A percentile compares a stretch with the other conserved stretches of the same genome.
Evolutionary conservation across 2,888 invertebrate species (phyloP).

Genomic region (Dasypolia templi): DNA sequence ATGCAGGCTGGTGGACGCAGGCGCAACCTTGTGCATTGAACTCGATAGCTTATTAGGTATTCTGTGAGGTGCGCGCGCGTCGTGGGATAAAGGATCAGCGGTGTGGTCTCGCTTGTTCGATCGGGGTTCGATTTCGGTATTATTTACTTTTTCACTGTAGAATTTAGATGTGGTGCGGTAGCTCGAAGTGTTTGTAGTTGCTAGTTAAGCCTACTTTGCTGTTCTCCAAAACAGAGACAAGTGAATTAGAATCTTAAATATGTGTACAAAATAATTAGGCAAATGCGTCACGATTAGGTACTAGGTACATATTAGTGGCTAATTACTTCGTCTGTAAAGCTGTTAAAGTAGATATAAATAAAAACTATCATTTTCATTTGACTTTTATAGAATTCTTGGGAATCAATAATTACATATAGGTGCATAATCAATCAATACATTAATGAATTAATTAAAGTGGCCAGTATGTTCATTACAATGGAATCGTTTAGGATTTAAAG

Average conservation of each 20-base stretch:
- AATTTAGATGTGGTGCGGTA: background rate
- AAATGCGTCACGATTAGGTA: background rate
- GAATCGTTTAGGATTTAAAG: slow-evolving; percentile 40
- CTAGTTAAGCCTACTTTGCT: background rate
- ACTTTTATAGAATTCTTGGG: background rate
- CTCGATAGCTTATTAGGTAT: slow-evolving; percentile 73
- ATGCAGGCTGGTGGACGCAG: slow-evolving; percentile 48
- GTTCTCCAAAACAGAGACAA: background rate
- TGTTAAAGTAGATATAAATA: background rate
- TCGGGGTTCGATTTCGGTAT: slow-evolving; percentile 45
- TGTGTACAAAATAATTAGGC: background rate
- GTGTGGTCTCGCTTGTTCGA: slow-evolving; percentile 58
- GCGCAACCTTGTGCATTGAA: slow-evolving; percentile 72
- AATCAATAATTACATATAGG: background rate
- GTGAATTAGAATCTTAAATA: background rate
- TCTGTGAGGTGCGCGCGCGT: slow-evolving; percentile 64
- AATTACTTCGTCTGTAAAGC: background rate
- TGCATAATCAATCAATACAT: background rate
- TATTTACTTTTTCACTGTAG: slow-evolving; percentile 19
- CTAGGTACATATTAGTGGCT: background rate
- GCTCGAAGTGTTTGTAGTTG: background rate
- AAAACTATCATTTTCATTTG: background rate
- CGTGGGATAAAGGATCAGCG: slow-evolving; percentile 75
- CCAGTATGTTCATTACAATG: slow-evolving; percentile 46
- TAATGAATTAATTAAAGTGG: slow-evolving; percentile 21